Conservation (phyloP, 2,113 vertebrate genomes). For the Myanophis thanlyinensis region DNA sequence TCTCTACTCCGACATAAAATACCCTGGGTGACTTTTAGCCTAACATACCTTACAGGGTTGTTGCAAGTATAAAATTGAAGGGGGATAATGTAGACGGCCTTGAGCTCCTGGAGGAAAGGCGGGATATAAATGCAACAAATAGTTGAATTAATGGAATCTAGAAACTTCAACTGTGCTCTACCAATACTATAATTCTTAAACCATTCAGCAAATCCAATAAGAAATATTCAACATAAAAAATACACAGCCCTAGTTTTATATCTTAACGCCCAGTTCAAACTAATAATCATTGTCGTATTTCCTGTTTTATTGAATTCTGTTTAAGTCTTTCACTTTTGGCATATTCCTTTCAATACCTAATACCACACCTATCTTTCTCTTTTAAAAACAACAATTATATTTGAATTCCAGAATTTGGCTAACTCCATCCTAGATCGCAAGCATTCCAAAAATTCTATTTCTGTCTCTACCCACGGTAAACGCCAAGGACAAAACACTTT, state of each 20-base stretch:
- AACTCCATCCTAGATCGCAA: neutral
- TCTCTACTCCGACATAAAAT: neutral
- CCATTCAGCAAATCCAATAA: neutral
- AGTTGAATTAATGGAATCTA: neutral
- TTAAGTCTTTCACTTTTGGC: neutral
- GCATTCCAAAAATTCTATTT: neutral
- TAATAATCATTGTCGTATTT: neutral
- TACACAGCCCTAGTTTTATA: neutral
- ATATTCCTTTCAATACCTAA: neutral
- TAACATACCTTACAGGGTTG: neutral
- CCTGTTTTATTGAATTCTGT: neutral
- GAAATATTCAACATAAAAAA: neutral
- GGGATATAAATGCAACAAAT: neutral
- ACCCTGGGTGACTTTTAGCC: neutral
- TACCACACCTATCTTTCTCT: neutral
- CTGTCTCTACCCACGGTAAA: too few species aligned
- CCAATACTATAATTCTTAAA: neutral
- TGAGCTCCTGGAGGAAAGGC: neutral
- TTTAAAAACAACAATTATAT: neutral
- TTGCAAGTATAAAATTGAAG: neutral
- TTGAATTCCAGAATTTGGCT: neutral
- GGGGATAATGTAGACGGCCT: neutral
- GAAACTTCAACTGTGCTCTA: neutral
- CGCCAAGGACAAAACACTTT: neutral
- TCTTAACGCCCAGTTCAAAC: neutral